phyloP scores from a whole-genome alignment of 2,113 vertebrate genomes.

The Eupsittula cactorum region DNA sequence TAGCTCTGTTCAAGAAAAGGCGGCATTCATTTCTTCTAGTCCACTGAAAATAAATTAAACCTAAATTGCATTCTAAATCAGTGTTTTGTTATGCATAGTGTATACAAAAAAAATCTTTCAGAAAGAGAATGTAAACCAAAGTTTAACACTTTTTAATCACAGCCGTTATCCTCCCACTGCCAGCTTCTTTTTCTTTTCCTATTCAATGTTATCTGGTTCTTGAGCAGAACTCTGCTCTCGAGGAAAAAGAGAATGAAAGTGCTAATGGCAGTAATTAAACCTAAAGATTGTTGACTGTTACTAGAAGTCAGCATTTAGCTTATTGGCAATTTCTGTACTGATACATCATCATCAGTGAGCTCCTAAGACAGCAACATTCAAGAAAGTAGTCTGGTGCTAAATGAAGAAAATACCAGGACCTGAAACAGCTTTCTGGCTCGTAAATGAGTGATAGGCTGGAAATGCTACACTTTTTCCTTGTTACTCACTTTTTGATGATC shows the following conservation, averaged over 20 bases:
- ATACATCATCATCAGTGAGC: neutral
- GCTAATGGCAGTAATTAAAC: neutral
- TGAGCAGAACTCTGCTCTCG: neutral
- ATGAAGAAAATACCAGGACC: neutral
- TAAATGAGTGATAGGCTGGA: neutral
- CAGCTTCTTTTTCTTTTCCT: neutral
- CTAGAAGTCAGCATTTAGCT: neutral
- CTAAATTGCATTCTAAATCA: neutral
- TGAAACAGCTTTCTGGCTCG: neutral
- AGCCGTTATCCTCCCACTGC: neutral
- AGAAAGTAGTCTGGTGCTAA: neutral
- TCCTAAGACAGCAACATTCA: neutral
- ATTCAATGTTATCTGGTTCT: neutral
- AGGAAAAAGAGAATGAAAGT: neutral
- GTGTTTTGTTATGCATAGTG: neutral
- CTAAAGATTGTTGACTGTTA: neutral
- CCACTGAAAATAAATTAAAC: neutral
- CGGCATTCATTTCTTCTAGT: neutral
- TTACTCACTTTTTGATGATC: neutral
- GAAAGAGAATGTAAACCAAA: neutral
- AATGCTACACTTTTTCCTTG: neutral
- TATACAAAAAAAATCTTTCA: neutral
- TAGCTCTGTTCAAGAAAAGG: neutral
- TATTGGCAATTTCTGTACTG: neutral
- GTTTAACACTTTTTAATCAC: neutral